These are phyloP conservation scores for Adoxophyes honmai DNA, from an alignment of 1,140 invertebrate species.

Conservation along the genomic window DNA sequence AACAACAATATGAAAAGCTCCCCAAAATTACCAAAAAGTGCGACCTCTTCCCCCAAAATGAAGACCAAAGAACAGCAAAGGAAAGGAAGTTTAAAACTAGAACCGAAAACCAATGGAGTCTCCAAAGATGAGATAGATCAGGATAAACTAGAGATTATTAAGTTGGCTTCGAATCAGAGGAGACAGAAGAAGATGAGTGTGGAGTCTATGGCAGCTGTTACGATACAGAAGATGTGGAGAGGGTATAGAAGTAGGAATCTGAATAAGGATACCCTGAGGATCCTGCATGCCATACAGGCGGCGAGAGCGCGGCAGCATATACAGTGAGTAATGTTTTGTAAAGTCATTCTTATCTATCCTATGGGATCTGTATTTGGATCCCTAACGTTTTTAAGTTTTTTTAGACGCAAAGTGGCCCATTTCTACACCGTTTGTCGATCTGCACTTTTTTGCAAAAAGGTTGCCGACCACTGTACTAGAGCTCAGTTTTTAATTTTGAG, in stretches of 20 bases:
- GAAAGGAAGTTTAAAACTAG: slow-evolving; percentile 63
- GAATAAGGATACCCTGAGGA: slow-evolving; percentile 84
- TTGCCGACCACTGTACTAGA: too few species aligned
- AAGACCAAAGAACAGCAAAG: slow-evolving; percentile 65
- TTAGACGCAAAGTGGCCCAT: too few species aligned
- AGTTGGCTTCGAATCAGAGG: slow-evolving; percentile 61
- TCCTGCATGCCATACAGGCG: slow-evolving; percentile 87
- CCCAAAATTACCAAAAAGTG: slow-evolving; percentile 73
- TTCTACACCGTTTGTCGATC: too few species aligned
- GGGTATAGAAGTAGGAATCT: slow-evolving; percentile 90
- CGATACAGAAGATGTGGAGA: slow-evolving; percentile 92
- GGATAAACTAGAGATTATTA: slow-evolving; percentile 53
- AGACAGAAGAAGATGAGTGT: slow-evolving; percentile 60
- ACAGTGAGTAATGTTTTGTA: slow-evolving; percentile 81
- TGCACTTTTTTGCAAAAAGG: too few species aligned
- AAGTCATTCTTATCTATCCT: too few species aligned
- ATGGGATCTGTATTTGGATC: too few species aligned
- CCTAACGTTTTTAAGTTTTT: too few species aligned
- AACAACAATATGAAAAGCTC: slow-evolving; percentile 48
- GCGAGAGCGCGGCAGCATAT: slow-evolving; percentile 91
- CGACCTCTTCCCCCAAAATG: slow-evolving; percentile 70
- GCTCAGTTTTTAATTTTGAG: too few species aligned
- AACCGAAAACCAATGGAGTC: slow-evolving; percentile 75
- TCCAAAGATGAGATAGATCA: slow-evolving; percentile 61
- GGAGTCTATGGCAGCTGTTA: slow-evolving; percentile 81